Base-by-base conservation (phyloP, 2,888 invertebrate species). In the Amblyjoppa fuscipennis region DNA sequence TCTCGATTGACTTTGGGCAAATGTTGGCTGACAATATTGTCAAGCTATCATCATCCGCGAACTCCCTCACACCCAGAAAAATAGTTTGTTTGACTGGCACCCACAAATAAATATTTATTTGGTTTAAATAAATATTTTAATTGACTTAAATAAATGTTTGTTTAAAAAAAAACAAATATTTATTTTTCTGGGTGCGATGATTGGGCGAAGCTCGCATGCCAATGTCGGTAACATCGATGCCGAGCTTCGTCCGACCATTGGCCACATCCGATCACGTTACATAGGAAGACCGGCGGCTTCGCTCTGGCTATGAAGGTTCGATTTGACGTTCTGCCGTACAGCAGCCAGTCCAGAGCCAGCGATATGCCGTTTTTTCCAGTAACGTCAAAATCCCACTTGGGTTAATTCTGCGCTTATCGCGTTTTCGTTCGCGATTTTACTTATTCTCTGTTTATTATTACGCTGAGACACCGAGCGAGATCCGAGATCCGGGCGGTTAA, bases 401-500 rank as follows among this genome's bases (percentile, higher is more conserved):
- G 3, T 59, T 59, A 59, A 59, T 59, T 59, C 25, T 28, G 11
- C 45, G 45, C 45, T 13, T 49, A 49, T 59, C 28, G 59, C 64
- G 31, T 13, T 34, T 34, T 16, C 31, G 28, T 31, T 53, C 6
- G n/a, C 64, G 34, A 64, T 64, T 28, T 34, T 28, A 13, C 41
- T n/a, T 3, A 38, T 28, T 25, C 16, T 25, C n/a, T 66, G 25
- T 71, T 71, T 61, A 61, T 76, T 80, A 69, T 84, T 59, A 68
- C 28, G 38, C 70, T 20, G 64, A 68, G 41, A 56, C 28, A n/a
- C 34, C 38, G 6, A 25, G 3, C 16, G 56, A 69, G 70, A 78
- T 78, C 31, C 69, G 13, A 69, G 70, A 78, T 78, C 31, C 69
- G 13, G 28, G 70, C 61, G 28, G 70, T 86, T 86, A 75, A 84